A percentile compares a stretch with the other conserved stretches of the same genome.
phyloP scores from a whole-genome alignment of 2,888 invertebrate genomes.

The Salpingus planirostris region DNA sequence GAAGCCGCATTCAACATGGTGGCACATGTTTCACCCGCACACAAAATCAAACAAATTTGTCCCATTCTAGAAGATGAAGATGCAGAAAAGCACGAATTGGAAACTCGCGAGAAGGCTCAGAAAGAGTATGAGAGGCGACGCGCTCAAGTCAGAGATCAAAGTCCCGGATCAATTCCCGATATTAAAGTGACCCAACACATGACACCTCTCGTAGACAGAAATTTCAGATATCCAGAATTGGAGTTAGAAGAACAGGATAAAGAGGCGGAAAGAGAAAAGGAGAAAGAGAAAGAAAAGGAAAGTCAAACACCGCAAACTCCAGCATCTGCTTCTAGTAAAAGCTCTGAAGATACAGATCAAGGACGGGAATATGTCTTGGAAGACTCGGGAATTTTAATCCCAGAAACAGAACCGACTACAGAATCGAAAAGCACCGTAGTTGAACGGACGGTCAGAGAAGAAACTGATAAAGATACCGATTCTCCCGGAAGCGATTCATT shows the following conservation, averaged over 20 bases:
- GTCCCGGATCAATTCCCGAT: constrained; percentile 54
- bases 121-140: constrained; percentile 42
- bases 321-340: constrained; percentile 54
- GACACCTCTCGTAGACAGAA: constrained; percentile 41
- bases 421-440: constrained; percentile 47
- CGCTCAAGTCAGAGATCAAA: constrained; percentile 46
- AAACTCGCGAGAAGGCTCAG: constrained; percentile 39
- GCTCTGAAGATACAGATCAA: constrained; percentile 57
- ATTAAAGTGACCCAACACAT: constrained; percentile 55
- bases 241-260: constrained; percentile 40
- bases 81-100: constrained; percentile 46
- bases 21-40: constrained; percentile 42
- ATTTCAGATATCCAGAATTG: constrained; percentile 44
- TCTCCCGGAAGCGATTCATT: constrained; percentile 79
- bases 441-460: constrained; percentile 51
- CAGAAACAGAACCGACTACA: constrained; percentile 46
- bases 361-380: constrained; percentile 55
- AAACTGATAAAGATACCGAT: constrained; percentile 44
- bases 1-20: constrained; percentile 45
- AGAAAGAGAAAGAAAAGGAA: constrained; percentile 35
- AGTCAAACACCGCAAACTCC: constrained; percentile 52
- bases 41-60: constrained; percentile 41
- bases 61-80: constrained; percentile 44
- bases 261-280: constrained; percentile 27
- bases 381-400: constrained; percentile 48